phyloP scores from a whole-genome alignment of 2,113 vertebrate genomes.

The Cynopterus brachyotis region DNA sequence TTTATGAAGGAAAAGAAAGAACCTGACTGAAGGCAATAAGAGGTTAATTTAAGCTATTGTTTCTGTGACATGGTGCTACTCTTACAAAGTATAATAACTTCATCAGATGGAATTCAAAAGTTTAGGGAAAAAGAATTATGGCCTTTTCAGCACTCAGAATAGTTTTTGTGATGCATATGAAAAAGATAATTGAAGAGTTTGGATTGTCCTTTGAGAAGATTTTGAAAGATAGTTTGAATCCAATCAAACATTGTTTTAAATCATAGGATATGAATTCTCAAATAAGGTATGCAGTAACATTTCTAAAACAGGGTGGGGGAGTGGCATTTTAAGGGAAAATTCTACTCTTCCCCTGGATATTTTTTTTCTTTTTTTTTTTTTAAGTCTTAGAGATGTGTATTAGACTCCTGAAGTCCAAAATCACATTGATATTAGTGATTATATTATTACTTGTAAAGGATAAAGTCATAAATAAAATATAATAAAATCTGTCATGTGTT shows the following conservation, averaged over 20 bases:
- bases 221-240: constrained; percentile 57
- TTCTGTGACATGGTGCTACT: constrained; percentile 62
- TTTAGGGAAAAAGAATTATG: constrained; percentile 73
- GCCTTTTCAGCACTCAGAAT: constrained; percentile 68
- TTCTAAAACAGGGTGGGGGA: neutral
- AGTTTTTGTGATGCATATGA: constrained; percentile 69
- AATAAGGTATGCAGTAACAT: neutral
- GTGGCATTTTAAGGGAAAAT: neutral
- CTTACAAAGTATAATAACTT: constrained; percentile 62
- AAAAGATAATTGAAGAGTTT: constrained; percentile 77
- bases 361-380: neutral
- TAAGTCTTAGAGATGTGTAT: neutral
- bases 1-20: constrained; percentile 73
- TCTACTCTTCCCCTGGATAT: neutral
- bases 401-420: neutral
- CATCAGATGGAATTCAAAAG: constrained; percentile 80
- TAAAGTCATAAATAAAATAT: neutral
- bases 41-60: constrained; percentile 80
- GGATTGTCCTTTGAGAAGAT: constrained; percentile 72
- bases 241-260: constrained; percentile 74
- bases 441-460: neutral
- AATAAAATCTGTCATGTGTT: neutral
- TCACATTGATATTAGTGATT: neutral
- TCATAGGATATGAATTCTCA: constrained; percentile 67
- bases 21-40: constrained; percentile 53